Evolutionary conservation across 2,888 invertebrate species (phyloP).

Genomic region (Agrochola litura): DNA sequence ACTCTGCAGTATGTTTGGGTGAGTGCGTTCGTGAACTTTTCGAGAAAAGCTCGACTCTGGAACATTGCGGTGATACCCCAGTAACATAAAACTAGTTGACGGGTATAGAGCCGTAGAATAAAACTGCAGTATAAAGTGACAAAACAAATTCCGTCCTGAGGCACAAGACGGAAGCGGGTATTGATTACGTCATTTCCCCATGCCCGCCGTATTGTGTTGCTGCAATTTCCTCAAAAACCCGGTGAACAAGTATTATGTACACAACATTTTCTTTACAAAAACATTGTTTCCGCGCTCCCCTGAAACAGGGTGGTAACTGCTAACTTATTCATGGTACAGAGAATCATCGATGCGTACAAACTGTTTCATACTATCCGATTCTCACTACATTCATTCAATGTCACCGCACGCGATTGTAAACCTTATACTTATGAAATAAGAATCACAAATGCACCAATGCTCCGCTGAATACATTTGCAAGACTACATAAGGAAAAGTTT

Average conservation of each 20-base stretch:
- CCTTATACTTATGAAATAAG: conserved; percentile 57
- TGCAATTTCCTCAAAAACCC: conserved; percentile 64
- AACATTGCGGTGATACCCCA: neutral
- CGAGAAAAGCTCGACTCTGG: neutral
- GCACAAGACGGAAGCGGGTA: conserved; percentile 54
- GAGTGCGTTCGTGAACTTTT: neutral
- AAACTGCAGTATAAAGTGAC: conserved; percentile 51
- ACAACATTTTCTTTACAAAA: conserved; percentile 68
- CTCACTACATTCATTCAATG: conserved; percentile 46
- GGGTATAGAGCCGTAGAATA: conserved; percentile 19
- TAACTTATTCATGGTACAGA: conserved; percentile 76
- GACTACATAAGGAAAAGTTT: conserved; percentile 65
- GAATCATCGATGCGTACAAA: conserved; percentile 75
- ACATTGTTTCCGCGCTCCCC: conserved; percentile 66
- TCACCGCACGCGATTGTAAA: conserved; percentile 50
- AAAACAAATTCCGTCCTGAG: conserved; percentile 41
- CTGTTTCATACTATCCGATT: conserved; percentile 74
- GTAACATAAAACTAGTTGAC: conserved; percentile 3
- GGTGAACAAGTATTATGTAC: conserved; percentile 59
- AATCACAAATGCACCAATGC: conserved; percentile 47
- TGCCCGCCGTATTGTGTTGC: conserved; percentile 59
- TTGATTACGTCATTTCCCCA: conserved; percentile 66
- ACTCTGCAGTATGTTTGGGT: conserved; percentile 21
- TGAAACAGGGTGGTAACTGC: conserved; percentile 69
- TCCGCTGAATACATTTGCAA: conserved; percentile 62